Evolutionary conservation across 1,140 invertebrate species (phyloP).

Genomic region (Linepithema humile): DNA sequence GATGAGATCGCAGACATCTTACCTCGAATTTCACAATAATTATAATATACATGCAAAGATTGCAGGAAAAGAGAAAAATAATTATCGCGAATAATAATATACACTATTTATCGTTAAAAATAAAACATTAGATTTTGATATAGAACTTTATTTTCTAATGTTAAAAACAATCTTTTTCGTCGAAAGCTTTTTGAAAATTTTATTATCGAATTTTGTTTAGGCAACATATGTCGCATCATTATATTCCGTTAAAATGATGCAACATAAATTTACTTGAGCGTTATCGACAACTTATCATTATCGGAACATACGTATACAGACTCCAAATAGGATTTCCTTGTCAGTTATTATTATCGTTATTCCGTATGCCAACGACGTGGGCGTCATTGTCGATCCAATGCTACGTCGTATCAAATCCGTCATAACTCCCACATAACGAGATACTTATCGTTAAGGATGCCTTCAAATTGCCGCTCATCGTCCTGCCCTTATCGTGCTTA

Average conservation of each 20-base stretch:
- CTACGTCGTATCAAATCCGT: constrained; percentile 71
- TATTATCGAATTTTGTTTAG: no score
- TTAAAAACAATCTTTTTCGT: neutral
- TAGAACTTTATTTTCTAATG: neutral
- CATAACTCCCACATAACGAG: constrained; percentile 75
- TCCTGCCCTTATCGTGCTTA: constrained; percentile 65
- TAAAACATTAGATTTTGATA: neutral
- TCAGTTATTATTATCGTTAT: constrained; percentile 71
- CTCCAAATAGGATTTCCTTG: constrained; percentile 44
- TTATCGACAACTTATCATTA: constrained; percentile 45
- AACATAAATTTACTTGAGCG: constrained; percentile 19
- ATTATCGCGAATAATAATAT: neutral
- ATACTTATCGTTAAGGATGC: constrained; percentile 76
- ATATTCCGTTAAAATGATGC: neutral
- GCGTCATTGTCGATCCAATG: constrained; percentile 45
- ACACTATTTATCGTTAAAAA: neutral
- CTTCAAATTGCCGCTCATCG: constrained; percentile 72
- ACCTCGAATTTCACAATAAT: neutral
- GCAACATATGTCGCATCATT: neutral
- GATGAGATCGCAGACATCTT: constrained; percentile 18
- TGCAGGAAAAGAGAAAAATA: neutral
- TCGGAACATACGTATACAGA: constrained; percentile 12
- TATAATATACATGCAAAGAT: neutral
- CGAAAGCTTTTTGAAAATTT: neutral
- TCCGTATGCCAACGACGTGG: constrained; percentile 45